Evolutionary conservation across 2,888 invertebrate species (phyloP), one percentile per base, ranked within the genome.

Genomic region (Argyra leucocephala): DNA sequence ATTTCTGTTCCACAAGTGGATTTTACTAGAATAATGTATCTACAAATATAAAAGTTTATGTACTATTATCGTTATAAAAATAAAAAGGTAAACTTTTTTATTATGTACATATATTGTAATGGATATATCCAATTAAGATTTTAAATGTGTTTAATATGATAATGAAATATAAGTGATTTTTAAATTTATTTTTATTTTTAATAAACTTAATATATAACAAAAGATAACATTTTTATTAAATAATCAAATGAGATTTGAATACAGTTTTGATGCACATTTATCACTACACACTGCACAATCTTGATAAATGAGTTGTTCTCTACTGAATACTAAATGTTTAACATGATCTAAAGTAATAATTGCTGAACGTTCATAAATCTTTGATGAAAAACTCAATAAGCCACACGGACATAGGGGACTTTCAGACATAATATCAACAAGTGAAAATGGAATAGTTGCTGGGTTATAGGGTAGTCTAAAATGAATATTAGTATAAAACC

Each of bases 331-430:
- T 1, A 79, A 71, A 65, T 75, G 70, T 62, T 77, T 78, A 22
- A 78, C 72, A 66, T 77, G 75, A 22, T 72, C 72, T 64, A 79
- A 73, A 36, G 74, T 75, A 0, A 77, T 73, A 68, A 75, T 71
- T 1, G 72, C 70, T 0, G 75, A 75, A 10, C 78, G 74, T 62
- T 76, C 74, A 37, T 74, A 65, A 2, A 78, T 69, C 0, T 73
- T 62, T 18, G 72, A 69, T 1, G 73, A 72, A 65, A 73, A 78
- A 58, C 78, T 78, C 2, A 78, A 66, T 60, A 73, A 73, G 3
- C 78, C 77, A 57, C 79, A 79, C 21, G 72, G 71, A 66, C 79
- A 79, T 58, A 73, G 73, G 2, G 79, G 79, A 7, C 75, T 71
- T 66, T 78, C 76, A 2, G 70, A 66, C 3, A 79, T 70, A 6